These are phyloP conservation scores for Hydractinia symbiolongicarpus DNA, from an alignment of 30 jellyfish, hydroid and myxozoan species.

Conservation along the genomic window DNA sequence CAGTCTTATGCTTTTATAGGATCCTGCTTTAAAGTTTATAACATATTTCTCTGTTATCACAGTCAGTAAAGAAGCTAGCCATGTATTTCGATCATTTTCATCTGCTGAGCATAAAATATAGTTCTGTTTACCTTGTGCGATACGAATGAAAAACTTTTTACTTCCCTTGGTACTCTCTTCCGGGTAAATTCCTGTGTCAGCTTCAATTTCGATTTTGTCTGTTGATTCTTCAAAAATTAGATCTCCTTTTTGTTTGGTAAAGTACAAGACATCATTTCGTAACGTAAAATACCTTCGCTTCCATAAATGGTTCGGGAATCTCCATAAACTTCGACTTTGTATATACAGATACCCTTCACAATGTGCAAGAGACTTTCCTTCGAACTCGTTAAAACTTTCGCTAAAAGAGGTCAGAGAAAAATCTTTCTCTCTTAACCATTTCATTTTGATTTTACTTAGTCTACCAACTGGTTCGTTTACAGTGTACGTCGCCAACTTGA, in stretches of 20 bases:
- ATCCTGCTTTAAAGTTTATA: conserved; percentile 13
- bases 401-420: conserved; percentile 5
- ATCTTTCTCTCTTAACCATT: conserved; percentile 5
- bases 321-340: conserved; percentile 26
- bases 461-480: too few species aligned
- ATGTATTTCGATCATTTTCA: conserved; percentile 29
- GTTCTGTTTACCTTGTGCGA: conserved; percentile 29
- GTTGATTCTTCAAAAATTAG: conserved; percentile 31
- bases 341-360: conserved; percentile 41
- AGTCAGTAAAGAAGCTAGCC: conserved; percentile 33
- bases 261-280: conserved; percentile 12
- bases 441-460: background rate
- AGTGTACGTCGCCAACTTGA: too few species aligned
- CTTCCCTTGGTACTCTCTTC: conserved; percentile 21
- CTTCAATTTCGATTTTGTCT: conserved; percentile 22
- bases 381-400: conserved; percentile 30
- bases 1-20: conserved; percentile 21
- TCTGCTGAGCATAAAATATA: conserved; percentile 13
- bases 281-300: conserved; percentile 34
- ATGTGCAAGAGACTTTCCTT: conserved; percentile 8
- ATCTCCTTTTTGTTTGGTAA: conserved; percentile 35
- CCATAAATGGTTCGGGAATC: conserved; percentile 3
- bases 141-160: conserved; percentile 16
- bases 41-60: conserved; percentile 26
- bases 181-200: conserved; percentile 34